Base-by-base conservation (phyloP, 2,888 invertebrate genomes). In the Dromius quadrimaculatus region DNA sequence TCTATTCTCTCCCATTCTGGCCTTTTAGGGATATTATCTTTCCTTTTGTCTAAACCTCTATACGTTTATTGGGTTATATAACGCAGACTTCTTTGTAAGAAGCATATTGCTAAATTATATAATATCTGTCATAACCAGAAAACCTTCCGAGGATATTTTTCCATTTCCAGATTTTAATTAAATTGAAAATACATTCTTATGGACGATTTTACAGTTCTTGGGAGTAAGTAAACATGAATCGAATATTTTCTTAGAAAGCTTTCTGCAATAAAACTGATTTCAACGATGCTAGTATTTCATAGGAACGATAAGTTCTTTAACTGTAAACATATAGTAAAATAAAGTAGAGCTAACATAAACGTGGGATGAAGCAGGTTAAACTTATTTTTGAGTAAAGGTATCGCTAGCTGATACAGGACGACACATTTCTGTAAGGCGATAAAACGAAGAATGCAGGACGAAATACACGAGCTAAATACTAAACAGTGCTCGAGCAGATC, bases 231-330 rank as follows among this genome's bases (percentile, higher is more conserved):
- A 28, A 54, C 50, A 54, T 23, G 15, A 54, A 54, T 54, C 50
- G 50, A 54, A 54, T 15, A 54, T 54, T 54, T 41, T 32, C 15
- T 54, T 13, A 23, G 28, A 54, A 54, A 54, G 50, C 50, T 54
- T 54, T 54, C 50, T 28, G 28, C 50, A 23, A 28, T 54, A 54
- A 54, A 54, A 54, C 50, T 11, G 28, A 54, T 54, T 54, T 28
- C 50, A 54, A 13, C 17, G 50, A 28, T 28, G 23, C 28, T 19
- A 54, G 28, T 28, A 54, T 54, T 15, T 54, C 50, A 54, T 28
- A 15, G 28, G 9, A 54, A 28, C 50, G 50, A 8, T 23, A 8
- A 15, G 41, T 41, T 41, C 17, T 41, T 28, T 6, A 3, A 28
- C 23, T 15, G 23, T 54, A 54, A 54, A 54, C 50, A 54, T 28